Evolutionary conservation across 1,140 invertebrate species (phyloP).

Genomic region (Microvelia longipes): DNA sequence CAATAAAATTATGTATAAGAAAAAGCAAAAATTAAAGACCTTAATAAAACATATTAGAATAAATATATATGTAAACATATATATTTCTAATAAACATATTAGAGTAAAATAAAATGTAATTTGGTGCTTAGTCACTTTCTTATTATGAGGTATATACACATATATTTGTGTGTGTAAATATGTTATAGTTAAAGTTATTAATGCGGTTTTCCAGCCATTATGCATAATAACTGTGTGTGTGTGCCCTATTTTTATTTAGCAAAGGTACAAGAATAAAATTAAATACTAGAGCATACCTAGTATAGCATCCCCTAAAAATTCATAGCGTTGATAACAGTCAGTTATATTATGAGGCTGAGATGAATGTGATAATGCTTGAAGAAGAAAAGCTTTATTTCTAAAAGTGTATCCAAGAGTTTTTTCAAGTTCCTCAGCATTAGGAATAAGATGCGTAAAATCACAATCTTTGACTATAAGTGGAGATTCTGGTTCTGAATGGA

Average conservation of each 20-base stretch:
- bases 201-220: too few relatives aligned
- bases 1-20: too few relatives aligned
- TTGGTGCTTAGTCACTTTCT: too few relatives aligned
- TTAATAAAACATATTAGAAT: background rate
- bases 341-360: slow-evolving; percentile 83
- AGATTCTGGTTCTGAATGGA: slow-evolving; percentile 1
- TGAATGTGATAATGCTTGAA: slow-evolving; percentile 92
- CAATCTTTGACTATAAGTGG: background rate
- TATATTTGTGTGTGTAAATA: too few relatives aligned
- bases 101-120: too few relatives aligned
- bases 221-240: too few relatives aligned
- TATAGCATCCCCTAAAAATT: slow-evolving; percentile 96
- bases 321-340: slow-evolving; percentile 89
- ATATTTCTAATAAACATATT: background rate
- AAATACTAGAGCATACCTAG: too few relatives aligned
- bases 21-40: background rate
- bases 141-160: too few relatives aligned
- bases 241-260: too few relatives aligned
- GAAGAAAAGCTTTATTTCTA: slow-evolving; percentile 62
- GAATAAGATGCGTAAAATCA: background rate
- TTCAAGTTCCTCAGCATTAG: slow-evolving; percentile 47
- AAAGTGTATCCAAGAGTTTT: slow-evolving; percentile 71
- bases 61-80: background rate
- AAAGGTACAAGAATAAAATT: too few relatives aligned
- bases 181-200: too few relatives aligned